Evolutionary conservation across 2,113 vertebrate genomes (phyloP), one percentile per base, ranked within the genome.

Genomic region (Seriola dumerili): DNA sequence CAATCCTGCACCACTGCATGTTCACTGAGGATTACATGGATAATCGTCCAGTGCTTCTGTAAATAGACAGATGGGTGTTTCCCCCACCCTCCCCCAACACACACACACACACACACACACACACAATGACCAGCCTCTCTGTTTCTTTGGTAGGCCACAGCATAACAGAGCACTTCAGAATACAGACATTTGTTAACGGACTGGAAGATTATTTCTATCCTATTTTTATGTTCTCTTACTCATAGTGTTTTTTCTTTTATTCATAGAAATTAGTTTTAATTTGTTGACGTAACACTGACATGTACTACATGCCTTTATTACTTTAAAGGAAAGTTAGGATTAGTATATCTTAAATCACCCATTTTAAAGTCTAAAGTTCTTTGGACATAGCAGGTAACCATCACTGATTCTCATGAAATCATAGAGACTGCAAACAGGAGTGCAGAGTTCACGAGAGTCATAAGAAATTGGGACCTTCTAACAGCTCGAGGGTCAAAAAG

Each of bases 51-150:
- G 66, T 77, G 80, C 80, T 65, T 82, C 80, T 90, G 90, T 92
- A 91, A 92, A 92, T 89, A 88, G 93, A 93, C 94, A 93, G 91
- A 95, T 94, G 94, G 93, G 83, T 57, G 66, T 78, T 74, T 70
- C n/a, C 72, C 57, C 52, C 69, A 21, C 48, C 71, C 58, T 61
- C 76, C 81, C 72, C 67, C 81, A 74, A 76, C 54, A 46, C 13
- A 9, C 57, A 10, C 40, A 42, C 40, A 42, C 8, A 42, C 25
- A 76, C 54, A 46, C 16, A 9, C 57, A 46, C 21, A 42, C 10
- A 11, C 40, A 42, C 40, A 42, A 8, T 71, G 46, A 62, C 63
- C 13, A 71, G 12, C 12, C 17, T 57, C 1, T 79, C 32, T 76
- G 77, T 71, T 76, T 46, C 75, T 23, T 44, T 67, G 58, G 65